Base-by-base conservation (phyloP, 1,140 invertebrate genomes). In the Camponotus vicinus region DNA sequence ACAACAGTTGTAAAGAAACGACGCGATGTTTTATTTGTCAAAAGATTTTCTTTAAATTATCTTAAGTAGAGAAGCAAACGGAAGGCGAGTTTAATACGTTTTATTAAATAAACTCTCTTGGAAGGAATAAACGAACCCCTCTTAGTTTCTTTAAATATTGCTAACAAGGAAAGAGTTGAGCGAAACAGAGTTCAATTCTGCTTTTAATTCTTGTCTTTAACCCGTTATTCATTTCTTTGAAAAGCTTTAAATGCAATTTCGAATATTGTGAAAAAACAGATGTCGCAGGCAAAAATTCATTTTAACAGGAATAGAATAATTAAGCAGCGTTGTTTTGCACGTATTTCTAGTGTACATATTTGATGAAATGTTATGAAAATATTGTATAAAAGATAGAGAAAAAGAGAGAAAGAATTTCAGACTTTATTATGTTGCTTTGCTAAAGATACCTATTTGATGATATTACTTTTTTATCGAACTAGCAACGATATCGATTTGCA, bases 71-170 rank as follows among this genome's bases (percentile, higher is more conserved):
- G 40, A 49, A 49, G 55, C 27, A 83, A 83, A 83, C 55, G 57
- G 32, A 75, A 75, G 55, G 40, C 42, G 79, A 75, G 57, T 75
- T 83, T 75, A 83, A 83, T 83, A 61, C 55, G 55, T 83, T 83
- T 83, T 83, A 83, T 83, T 75, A 83, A 73, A 73, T 83, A 75
- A 75, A 83, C 67, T 75, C 55, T 49, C 11, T 57, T 34, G 69
- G 79, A 61, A 63, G 55, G 40, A 83, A 80, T 80, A 83, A 83
- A 83, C 69, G 69, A 61, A 83, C 37, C 27, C 67, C 75, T 63
- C 18, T 49, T 61, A 73, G 69, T 57, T 83, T 83, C 42, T 21
- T 73, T 83, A 61, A 83, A 83, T 83, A 61, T 83, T 83, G 73
- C 79, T 73, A 45, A 71, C 67, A 49, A 73, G 42, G 55, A 75